Base-by-base conservation (phyloP, 2,888 invertebrate genomes). In the Trileptium ribeirensis region DNA sequence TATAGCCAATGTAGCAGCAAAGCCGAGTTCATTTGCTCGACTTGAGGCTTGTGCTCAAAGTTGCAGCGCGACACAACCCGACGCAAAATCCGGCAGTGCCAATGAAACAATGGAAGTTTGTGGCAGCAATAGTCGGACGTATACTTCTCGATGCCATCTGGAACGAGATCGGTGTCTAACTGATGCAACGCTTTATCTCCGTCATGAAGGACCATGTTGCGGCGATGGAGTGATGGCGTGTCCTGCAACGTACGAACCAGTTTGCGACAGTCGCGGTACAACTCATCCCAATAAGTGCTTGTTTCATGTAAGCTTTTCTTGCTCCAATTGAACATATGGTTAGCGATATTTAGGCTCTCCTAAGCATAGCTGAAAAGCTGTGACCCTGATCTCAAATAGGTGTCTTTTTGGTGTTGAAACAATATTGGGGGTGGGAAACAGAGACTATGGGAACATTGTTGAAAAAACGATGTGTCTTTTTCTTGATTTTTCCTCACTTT, bases 281-380 rank as follows among this genome's bases (percentile, higher is more conserved):
- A 75, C 77, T n/a, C 77, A 75, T 75, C 77, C 77, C 37, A 75
- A 75, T 38, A 24, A 38, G 29, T 75, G 77, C 39, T 39, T 75
- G 77, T 75, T 75, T 51, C 24, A 51, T 51, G 51, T 51, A 51
- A 51, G 51, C 24, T 51, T 8, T 51, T 15, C 24, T 51, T 51
- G n/a, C n/a, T n/a, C n/a, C n/a, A n/a, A n/a, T n/a, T n/a, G n/a
- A n/a, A n/a, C n/a, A n/a, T n/a, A n/a, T n/a, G n/a, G n/a, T n/a
- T n/a, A n/a, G n/a, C n/a, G n/a, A n/a, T n/a, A n/a, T n/a, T n/a
- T n/a, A n/a, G n/a, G n/a, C n/a, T n/a, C n/a, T n/a, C n/a, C n/a
- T n/a, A n/a, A n/a, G n/a, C n/a, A n/a, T n/a, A n/a, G n/a, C n/a
- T n/a, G n/a, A n/a, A n/a, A n/a, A n/a, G n/a, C n/a, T n/a, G n/a